These are phyloP conservation scores for Ramphastos sulfuratus DNA, from an alignment of 2,113 vertebrate genomes.

Conservation along the genomic window DNA sequence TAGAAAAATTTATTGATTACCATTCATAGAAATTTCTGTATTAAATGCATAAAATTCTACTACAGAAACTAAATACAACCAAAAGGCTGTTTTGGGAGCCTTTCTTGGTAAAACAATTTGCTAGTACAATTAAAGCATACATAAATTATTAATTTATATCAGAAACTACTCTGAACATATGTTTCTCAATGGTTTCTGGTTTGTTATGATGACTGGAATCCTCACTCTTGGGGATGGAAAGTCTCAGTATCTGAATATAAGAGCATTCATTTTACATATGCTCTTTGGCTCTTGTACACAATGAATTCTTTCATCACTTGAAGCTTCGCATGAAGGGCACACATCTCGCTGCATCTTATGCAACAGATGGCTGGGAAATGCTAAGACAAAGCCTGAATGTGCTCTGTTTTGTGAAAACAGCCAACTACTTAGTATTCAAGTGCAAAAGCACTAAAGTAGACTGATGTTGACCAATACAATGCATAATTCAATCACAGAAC, in stretches of 20 bases:
- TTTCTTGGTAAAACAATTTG: background rate
- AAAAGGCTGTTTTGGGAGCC: background rate
- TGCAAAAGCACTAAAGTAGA: background rate
- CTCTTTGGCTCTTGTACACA: background rate
- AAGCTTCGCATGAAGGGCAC: background rate
- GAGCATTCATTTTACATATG: background rate
- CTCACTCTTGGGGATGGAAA: background rate
- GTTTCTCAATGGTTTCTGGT: background rate
- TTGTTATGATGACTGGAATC: background rate
- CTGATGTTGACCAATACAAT: background rate
- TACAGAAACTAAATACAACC: background rate
- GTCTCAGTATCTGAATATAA: background rate
- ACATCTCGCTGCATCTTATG: background rate
- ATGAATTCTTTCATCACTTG: slow-evolving; percentile 10
- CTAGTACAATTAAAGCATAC: background rate
- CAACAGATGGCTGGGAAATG: background rate
- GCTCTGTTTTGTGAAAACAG: background rate
- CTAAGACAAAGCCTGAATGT: background rate
- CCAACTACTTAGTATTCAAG: background rate
- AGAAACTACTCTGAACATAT: background rate
- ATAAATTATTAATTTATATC: background rate
- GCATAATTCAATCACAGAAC: background rate
- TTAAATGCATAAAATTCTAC: background rate
- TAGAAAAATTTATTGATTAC: background rate
- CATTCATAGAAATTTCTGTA: background rate